Conservation (phyloP, 2,797 vertebrate genomes). For the Xerus rutilus region DNA sequence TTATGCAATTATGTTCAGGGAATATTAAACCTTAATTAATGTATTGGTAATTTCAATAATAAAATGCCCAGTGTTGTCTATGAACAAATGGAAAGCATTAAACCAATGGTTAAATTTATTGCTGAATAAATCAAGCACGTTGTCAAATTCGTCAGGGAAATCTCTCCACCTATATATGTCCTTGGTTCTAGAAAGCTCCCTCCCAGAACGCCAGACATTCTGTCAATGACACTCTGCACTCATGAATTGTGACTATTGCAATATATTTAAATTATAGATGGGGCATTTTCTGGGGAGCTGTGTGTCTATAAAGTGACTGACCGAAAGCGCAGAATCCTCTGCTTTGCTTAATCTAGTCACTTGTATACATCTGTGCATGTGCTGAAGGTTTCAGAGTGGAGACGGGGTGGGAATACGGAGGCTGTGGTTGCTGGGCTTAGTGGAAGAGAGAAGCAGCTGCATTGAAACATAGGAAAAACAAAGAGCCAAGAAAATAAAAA, state of each 20-base stretch:
- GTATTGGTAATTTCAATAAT: constrained; percentile 80
- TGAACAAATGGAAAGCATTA: constrained; percentile 82
- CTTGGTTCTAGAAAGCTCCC: constrained; percentile 61
- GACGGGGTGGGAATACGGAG: background rate
- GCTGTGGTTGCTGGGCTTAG: background rate
- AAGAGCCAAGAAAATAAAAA: constrained; percentile 67
- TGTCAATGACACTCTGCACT: constrained; percentile 35
- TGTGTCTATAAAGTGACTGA: constrained; percentile 74
- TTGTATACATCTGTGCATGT: constrained; percentile 51
- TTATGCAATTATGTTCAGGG: constrained; percentile 71
- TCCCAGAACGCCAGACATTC: background rate
- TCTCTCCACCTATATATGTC: constrained; percentile 60
- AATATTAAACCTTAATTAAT: constrained; percentile 80
- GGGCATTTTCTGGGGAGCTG: constrained; percentile 36
- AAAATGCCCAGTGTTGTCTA: constrained; percentile 79
- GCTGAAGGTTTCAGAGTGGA: constrained; percentile 59
- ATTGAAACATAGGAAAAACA: constrained; percentile 73
- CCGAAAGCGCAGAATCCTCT: constrained; percentile 70
- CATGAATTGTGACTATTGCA: constrained; percentile 77
- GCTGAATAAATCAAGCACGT: constrained; percentile 73
- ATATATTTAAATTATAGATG: constrained; percentile 85
- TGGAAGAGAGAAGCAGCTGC: constrained; percentile 78
- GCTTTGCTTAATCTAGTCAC: constrained; percentile 58
- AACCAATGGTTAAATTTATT: constrained; percentile 77
- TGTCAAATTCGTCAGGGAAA: constrained; percentile 73